Evolutionary conservation across 2,113 vertebrate genomes (phyloP).

Genomic region (Sinocyclocheilus rhinocerous): DNA sequence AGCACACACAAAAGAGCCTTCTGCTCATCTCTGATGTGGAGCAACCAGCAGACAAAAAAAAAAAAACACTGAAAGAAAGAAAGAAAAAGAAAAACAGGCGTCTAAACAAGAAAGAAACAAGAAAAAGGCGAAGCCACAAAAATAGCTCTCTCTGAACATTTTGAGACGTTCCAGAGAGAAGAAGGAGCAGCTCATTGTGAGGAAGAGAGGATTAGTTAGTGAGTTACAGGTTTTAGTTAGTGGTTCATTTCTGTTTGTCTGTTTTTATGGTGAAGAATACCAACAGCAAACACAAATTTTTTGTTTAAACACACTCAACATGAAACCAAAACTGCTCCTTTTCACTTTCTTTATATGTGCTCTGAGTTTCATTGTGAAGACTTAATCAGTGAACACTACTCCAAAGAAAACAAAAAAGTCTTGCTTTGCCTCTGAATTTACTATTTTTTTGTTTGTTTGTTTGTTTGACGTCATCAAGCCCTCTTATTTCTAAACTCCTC

Average conservation of each 20-base stretch:
- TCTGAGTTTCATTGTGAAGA: background rate
- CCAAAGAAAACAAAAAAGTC: background rate
- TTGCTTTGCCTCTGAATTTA: too few relatives aligned
- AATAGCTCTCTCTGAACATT: slow-evolving; percentile 40
- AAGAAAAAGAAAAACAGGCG: slow-evolving; percentile 38
- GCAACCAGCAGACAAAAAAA: slow-evolving; percentile 34
- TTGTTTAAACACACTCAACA: background rate
- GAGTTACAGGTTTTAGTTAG: slow-evolving; percentile 16
- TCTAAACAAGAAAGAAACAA: slow-evolving; percentile 44
- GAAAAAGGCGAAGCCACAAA: slow-evolving; percentile 45
- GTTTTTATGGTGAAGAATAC: background rate
- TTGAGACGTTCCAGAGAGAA: slow-evolving; percentile 22
- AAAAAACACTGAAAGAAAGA: slow-evolving; percentile 1
- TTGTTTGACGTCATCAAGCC: background rate
- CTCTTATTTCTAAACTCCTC: background rate
- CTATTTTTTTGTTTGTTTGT: background rate
- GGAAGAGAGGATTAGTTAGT: slow-evolving; percentile 39
- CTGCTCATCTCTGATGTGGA: slow-evolving; percentile 61
- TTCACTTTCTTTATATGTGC: background rate
- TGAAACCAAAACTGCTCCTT: background rate
- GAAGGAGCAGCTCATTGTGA: slow-evolving; percentile 14
- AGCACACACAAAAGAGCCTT: slow-evolving; percentile 73
- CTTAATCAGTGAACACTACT: background rate
- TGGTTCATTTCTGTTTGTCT: background rate
- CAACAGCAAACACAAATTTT: background rate